These are phyloP conservation scores for Hystrix cristata DNA, from an alignment of 2,113 vertebrate species.

Conservation along the genomic window DNA sequence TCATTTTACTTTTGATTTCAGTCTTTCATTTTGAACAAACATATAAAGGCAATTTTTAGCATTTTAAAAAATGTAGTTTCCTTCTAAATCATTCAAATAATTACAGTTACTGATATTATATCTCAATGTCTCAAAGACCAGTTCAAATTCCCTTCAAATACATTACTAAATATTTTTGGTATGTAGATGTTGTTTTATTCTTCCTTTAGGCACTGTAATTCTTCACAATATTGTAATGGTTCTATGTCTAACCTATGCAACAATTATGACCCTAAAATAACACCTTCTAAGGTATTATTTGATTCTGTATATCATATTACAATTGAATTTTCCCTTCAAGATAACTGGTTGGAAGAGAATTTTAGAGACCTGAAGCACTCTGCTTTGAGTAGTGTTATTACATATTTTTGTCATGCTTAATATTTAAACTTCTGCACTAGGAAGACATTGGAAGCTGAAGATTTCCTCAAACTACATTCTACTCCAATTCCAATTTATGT, in stretches of 20 bases:
- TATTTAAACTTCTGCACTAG: slow-evolving; percentile 71
- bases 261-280: slow-evolving; percentile 63
- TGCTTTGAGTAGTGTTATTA: slow-evolving; percentile 73
- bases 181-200: slow-evolving; percentile 64
- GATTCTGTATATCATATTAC: slow-evolving; percentile 23
- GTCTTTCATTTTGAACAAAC: slow-evolving; percentile 46
- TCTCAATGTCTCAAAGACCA: slow-evolving; percentile 63
- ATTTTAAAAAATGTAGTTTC: slow-evolving; percentile 60
- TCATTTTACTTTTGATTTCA: slow-evolving; percentile 35
- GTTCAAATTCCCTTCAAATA: slow-evolving; percentile 82
- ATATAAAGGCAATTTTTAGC: slow-evolving; percentile 46
- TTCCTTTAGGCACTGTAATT: slow-evolving; percentile 87
- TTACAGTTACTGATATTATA: slow-evolving; percentile 67
- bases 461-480: slow-evolving; percentile 72
- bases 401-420: slow-evolving; percentile 67
- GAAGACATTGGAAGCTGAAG: slow-evolving; percentile 67
- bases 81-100: slow-evolving; percentile 62
- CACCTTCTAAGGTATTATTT: slow-evolving; percentile 64
- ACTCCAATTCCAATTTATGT: slow-evolving; percentile 69
- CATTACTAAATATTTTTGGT: slow-evolving; percentile 75
- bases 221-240: slow-evolving; percentile 70
- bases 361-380: slow-evolving; percentile 68
- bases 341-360: slow-evolving; percentile 66
- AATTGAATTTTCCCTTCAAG: slow-evolving; percentile 60
- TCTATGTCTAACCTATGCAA: slow-evolving; percentile 67